Conservation (phyloP, 1,140 invertebrate genomes). For the Pseudobourletiella spinata region DNA sequence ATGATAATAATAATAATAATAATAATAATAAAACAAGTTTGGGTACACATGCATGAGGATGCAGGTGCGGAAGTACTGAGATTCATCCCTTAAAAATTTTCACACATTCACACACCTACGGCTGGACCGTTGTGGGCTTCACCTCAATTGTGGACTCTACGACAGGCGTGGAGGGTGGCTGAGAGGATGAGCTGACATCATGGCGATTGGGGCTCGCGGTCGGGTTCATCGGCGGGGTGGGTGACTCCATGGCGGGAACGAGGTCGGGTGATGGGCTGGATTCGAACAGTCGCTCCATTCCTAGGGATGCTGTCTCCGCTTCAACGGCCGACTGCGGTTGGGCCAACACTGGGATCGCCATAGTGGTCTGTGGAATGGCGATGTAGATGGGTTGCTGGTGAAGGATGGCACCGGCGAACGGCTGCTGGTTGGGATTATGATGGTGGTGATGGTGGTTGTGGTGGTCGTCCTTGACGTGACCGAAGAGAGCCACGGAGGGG, state of each 20-base stretch:
- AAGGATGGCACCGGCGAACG: no score
- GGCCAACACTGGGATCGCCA: neutral
- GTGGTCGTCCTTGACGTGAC: neutral
- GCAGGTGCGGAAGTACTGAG: no score
- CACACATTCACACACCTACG: no score
- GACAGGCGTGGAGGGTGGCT: slow-evolving; percentile 19
- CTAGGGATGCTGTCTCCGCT: neutral
- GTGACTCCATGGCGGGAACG: slow-evolving; percentile 4
- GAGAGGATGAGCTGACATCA: slow-evolving; percentile 9
- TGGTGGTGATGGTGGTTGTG: neutral
- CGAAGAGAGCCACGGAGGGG: slow-evolving; percentile 10
- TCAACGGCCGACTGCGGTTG: neutral
- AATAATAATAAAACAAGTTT: no score
- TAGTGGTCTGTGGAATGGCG: neutral
- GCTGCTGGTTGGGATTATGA: neutral
- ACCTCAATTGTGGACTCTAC: slow-evolving; percentile 10
- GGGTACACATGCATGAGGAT: no score
- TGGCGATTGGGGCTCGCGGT: slow-evolving; percentile 13
- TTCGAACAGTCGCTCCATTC: neutral
- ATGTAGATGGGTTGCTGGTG: neutral
- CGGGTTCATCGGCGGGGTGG: slow-evolving; percentile 6
- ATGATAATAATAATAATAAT: no score
- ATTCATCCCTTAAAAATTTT: no score
- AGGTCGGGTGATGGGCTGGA: slow-evolving; percentile 1
- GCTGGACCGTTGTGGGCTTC: slow-evolving; percentile 5